Conservation (phyloP, 2,113 vertebrate genomes). For the Apteryx owenii region DNA sequence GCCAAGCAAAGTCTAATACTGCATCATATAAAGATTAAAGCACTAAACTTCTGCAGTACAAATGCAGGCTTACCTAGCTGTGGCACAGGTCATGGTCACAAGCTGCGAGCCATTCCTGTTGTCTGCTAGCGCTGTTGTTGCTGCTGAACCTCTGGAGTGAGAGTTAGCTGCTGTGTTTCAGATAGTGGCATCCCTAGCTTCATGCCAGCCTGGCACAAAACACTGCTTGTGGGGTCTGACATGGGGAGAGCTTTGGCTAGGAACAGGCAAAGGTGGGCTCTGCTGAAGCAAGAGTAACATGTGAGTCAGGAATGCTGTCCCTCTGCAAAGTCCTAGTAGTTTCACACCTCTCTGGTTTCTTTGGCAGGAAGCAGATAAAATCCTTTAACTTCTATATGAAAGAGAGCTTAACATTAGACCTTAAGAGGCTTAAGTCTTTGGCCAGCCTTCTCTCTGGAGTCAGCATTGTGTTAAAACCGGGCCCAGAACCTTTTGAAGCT, state of each 20-base stretch:
- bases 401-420: neutral
- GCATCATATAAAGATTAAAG: constrained; percentile 40
- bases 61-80: neutral
- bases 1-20: neutral
- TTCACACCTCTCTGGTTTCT: neutral
- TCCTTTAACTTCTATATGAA: neutral
- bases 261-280: neutral
- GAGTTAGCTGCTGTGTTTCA: neutral
- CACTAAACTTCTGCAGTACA: constrained; percentile 31
- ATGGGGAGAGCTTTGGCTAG: neutral
- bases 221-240: neutral
- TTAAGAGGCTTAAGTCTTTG: neutral
- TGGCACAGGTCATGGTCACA: neutral
- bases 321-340: neutral
- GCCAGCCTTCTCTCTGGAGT: constrained; percentile 17
- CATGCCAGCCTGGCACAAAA: neutral
- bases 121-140: neutral
- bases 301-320: neutral
- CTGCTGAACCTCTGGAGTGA: neutral
- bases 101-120: neutral
- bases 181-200: neutral
- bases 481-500: constrained; percentile 23
- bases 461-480: constrained; percentile 32
- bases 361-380: neutral
- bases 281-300: neutral